A percentile compares a stretch with the other conserved stretches of the same genome.
These are phyloP conservation scores for Patiria pectinifera DNA, from an alignment of 53 echinoderm and acorn worm species.

Conservation along the genomic window DNA sequence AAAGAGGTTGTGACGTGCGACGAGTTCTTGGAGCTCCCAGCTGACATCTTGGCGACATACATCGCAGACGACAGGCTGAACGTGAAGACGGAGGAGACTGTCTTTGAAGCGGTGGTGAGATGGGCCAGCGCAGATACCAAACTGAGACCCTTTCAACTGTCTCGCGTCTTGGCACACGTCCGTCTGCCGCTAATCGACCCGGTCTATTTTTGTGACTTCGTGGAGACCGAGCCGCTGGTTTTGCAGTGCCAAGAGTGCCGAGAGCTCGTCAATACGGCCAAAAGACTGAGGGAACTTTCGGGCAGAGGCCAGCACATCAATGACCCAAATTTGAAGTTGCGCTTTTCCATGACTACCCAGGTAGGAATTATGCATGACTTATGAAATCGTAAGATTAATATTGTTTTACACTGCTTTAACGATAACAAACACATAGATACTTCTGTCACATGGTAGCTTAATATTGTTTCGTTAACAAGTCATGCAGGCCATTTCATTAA, in stretches of 20 bases:
- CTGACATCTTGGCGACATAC: slow-evolving; percentile 67
- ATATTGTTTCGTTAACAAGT: not conserved
- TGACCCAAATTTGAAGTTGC: slow-evolving; percentile 82
- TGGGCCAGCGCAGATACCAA: slow-evolving; percentile 80
- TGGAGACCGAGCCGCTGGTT: slow-evolving; percentile 77
- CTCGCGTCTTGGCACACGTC: slow-evolving; percentile 74
- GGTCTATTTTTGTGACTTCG: slow-evolving; percentile 63
- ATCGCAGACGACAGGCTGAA: slow-evolving; percentile 88
- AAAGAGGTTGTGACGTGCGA: slow-evolving; percentile 70
- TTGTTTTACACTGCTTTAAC: too few species aligned
- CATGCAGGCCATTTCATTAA: not conserved
- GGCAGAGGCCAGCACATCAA: slow-evolving; percentile 71
- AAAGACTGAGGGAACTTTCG: slow-evolving; percentile 73
- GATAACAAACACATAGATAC: too few species aligned
- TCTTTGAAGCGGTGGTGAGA: slow-evolving; percentile 86
- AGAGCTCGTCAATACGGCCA: slow-evolving; percentile 75
- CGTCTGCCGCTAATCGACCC: slow-evolving; percentile 90
- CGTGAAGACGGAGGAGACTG: slow-evolving; percentile 88
- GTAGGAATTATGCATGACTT: slow-evolving; percentile 10
- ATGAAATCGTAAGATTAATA: too few species aligned
- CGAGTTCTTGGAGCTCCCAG: slow-evolving; percentile 75
- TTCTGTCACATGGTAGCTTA: too few species aligned
- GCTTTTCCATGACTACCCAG: slow-evolving; percentile 96
- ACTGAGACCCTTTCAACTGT: slow-evolving; percentile 53
- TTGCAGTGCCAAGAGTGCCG: slow-evolving; percentile 59